phyloP scores from a whole-genome alignment of 2,888 invertebrate species.

The Nomada flava region DNA sequence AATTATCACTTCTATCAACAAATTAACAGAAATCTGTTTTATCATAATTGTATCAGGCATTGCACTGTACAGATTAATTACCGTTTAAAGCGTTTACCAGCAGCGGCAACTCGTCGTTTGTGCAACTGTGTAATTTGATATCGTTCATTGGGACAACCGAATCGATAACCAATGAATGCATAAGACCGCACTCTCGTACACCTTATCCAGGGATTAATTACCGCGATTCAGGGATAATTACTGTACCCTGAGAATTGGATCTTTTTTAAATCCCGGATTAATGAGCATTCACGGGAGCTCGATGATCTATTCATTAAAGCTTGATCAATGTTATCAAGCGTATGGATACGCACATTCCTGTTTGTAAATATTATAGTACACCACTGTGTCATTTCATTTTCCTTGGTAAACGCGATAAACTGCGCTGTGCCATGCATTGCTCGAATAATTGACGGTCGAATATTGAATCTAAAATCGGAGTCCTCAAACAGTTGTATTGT shows the following conservation, averaged over 20 bases:
- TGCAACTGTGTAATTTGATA: slow-evolving; percentile 10
- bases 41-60: not conserved
- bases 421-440: not conserved
- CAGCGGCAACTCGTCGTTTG: not conserved
- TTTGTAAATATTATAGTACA: not conserved
- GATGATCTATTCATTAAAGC: not conserved
- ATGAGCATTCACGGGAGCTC: slow-evolving; percentile 7
- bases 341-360: not conserved
- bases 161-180: slow-evolving; percentile 47
- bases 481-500: no score
- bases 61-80: slow-evolving; percentile 20
- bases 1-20: not conserved
- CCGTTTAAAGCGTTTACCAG: not conserved
- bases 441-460: not conserved
- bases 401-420: not conserved
- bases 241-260: slow-evolving; percentile 19
- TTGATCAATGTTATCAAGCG: not conserved
- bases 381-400: not conserved
- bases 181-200: slow-evolving; percentile 7
- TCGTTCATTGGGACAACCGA: slow-evolving; percentile 17
- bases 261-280: slow-evolving; percentile 29
- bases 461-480: no score
- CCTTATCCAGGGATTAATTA: slow-evolving; percentile 42
- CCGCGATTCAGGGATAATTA: slow-evolving; percentile 25
- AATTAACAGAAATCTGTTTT: slow-evolving; percentile 19